Percentiles rank a stretch among this genome's conserved stretches.
These are phyloP conservation scores for Mylabris sibirica DNA, from an alignment of 2,888 invertebrate species.

Conservation along the genomic window DNA sequence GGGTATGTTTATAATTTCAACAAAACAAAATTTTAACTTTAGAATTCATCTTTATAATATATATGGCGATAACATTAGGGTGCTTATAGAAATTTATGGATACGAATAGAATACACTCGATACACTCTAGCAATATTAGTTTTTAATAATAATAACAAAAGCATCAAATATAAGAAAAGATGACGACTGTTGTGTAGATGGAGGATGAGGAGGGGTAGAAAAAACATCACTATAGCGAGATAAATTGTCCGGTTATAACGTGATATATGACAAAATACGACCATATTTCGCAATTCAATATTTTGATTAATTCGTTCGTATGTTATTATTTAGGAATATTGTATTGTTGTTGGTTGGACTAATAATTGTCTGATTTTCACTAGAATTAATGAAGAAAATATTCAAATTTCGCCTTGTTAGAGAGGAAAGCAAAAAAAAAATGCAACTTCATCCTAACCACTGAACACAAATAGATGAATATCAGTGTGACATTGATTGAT, in stretches of 20 bases:
- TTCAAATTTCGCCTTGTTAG: slow-evolving; percentile 27
- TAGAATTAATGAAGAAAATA: slow-evolving; percentile 32
- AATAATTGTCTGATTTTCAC: slow-evolving; percentile 18
- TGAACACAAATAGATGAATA: slow-evolving; percentile 43
- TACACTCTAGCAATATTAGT: neutral
- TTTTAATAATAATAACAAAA: slow-evolving; percentile 9
- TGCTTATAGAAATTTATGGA: slow-evolving; percentile 14
- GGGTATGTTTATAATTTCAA: slow-evolving; percentile 6
- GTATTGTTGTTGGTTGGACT: neutral
- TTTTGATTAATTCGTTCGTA: neutral
- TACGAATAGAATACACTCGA: neutral
- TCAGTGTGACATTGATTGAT: slow-evolving; percentile 48
- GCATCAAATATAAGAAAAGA: neutral
- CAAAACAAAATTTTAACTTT: slow-evolving; percentile 10
- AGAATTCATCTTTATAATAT: slow-evolving; percentile 9
- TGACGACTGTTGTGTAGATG: neutral
- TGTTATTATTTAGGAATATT: neutral
- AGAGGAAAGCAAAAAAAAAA: neutral
- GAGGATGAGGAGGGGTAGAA: neutral
- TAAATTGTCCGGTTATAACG: slow-evolving; percentile 11
- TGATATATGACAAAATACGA: slow-evolving; percentile 1
- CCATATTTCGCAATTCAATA: slow-evolving; percentile 8
- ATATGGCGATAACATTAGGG: slow-evolving; percentile 11
- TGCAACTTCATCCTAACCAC: slow-evolving; percentile 3
- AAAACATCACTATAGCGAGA: neutral